Base-by-base conservation (phyloP, 2,888 invertebrate genomes). In the Cheilosia impressa region DNA sequence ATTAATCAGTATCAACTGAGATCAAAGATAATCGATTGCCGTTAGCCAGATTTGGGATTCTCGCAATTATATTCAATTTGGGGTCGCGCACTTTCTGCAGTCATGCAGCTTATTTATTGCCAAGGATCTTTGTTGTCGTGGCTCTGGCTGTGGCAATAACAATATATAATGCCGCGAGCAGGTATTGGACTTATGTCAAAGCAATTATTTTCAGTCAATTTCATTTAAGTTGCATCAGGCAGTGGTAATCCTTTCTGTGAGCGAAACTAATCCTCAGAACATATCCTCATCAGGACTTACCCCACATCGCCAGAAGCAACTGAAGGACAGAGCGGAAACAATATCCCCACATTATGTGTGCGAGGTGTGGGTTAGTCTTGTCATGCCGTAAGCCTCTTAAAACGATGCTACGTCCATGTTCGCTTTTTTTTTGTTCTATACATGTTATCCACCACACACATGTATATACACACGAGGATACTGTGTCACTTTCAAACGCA, bases 131-230 rank as follows among this genome's bases (percentile, higher is more conserved):
- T n/a, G 47, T 62, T 47, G 55, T 57, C 41, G 63, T 45, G 24
- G 19, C 19, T 38, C 38, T 38, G 45, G 9, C 55, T 10, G 31
- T 50, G 62, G n/a, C 31, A 65, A 52, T 66, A 60, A 31, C 9
- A 38, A 24, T 27, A 38, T 63, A 50, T 24, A 65, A 15, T 57
- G n/a, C 66, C 66, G 22, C 27, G 27, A 50, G 45, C 68, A 68
- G 60, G 69, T 75, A 84, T 80, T 80, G 84, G 80, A 77, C 80
- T 55, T 72, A 76, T 72, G 87, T 80, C 87, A 72, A 68, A 73
- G 76, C 80, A 80, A 87, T 80, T 87, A 77, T 66, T 84, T 77
- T 80, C 58, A 76, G 76, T 73, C 76, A 68, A 84, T 76, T 76
- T 79, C 66, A 81, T 81, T 81, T 13, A 13, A 66, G 72, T 52